Evolutionary conservation across 1,140 invertebrate genomes (phyloP), one percentile per base, ranked within the genome.

Genomic region (Bactericera cockerelli): DNA sequence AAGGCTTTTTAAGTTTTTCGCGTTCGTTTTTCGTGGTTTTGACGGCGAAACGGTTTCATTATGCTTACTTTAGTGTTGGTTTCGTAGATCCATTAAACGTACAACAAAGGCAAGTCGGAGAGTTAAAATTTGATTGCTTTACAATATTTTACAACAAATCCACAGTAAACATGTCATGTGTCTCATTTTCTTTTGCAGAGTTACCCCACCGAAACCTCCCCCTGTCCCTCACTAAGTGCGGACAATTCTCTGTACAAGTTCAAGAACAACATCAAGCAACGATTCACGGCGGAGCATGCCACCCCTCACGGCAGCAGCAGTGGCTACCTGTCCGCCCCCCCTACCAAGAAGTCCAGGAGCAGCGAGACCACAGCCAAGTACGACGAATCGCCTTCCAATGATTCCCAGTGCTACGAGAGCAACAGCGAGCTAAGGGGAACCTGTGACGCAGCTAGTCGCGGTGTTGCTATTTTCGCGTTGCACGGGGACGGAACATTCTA

Each of bases 211-310:
- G 42, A 49, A 49, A 49, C 42, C n/a, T 49, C 42, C 42, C 42
- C 42, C 22, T 49, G 42, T 22, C 42, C 42, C 4, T 49, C 42
- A 49, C 4, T 16, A 4, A 49, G 22, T 49, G 22, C n/a, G 6
- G 42, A 49, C 25, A 75, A 77, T 77, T 64, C 64, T 0, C 42
- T 64, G 31, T 94, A 94, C 74, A 94, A 96, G 73, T 94, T 93
- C 73, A 96, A 96, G 73, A 93, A 89, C 65, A 89, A 87, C 63
- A 95, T 96, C 61, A 92, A 93, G 64, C 83, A 92, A 67, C 76
- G 91, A 53, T 95, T 95, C 67, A 74, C 60, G 55, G 62, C 60
- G 14, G 63, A 64, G n/a, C 56, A 61, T 53, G 38, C 24, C 55
- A 56, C n/a, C n/a, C 42, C 6, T 49, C 42, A 49, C 4, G 19